Evolutionary conservation across 2,113 vertebrate genomes (phyloP), one percentile per base, ranked within the genome.

Genomic region (Gorilla gorilla): DNA sequence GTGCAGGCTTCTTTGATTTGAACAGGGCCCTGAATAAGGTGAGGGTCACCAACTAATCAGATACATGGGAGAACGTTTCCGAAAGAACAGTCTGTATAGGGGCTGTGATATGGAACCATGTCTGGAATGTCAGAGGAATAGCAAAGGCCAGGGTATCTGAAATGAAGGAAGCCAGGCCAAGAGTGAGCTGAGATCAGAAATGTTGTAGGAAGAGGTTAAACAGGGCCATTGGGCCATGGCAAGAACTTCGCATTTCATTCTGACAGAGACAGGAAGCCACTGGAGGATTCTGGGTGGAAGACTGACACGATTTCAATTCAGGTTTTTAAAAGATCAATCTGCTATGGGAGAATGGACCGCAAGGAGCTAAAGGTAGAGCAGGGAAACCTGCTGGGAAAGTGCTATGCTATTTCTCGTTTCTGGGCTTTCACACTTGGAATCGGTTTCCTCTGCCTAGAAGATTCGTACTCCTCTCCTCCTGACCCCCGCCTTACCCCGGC

Each of bases 231-330:
- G n/a, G 18, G 55, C 9, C 27, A 90, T 22, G n/a, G 38, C 20
- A 27, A 85, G 35, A 79, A 78, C 48, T 40, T 3, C 64, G 20
- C 55, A 43, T 90, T 86, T 89, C 73, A 92, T 14, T 94, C 64
- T 91, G 57, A 93, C 48, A 84, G 20, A 95, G 22, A 94, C 32
- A 96, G 52, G 75, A 93, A 88, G 52, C 14, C 57, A 87, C 1
- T 43, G 43, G 30, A 86, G 35, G n/a, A 50, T 79, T 90, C 66
- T 27, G 45, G 59, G 55, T 5, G 38, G 25, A 83, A 87, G 80
- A 88, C 11, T 25, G 32, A 78, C 32, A 73, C 30, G 32, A 72
- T 73, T 70, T 78, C 40, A 88, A 59, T 48, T 72, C 48, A 20
- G 35, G 40, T 80, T 50, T 89, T 90, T 18, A 78, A 90, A 79